phyloP scores from a whole-genome alignment of 2,113 vertebrate genomes.

The Salvelinus sp. region DNA sequence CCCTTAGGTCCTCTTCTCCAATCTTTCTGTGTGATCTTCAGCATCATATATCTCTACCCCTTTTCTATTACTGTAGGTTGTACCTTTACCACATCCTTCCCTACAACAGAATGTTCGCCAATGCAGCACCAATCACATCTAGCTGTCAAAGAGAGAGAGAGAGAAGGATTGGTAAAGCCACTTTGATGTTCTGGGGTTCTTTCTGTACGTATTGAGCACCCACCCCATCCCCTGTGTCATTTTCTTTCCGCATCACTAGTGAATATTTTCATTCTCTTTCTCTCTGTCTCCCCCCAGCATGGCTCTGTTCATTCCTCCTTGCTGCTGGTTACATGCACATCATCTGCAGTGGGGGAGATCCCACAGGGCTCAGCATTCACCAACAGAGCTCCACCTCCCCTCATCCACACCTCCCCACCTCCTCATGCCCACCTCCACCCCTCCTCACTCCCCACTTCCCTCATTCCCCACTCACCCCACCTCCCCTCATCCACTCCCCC shows the following conservation, averaged over 20 bases:
- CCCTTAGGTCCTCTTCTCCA: not conserved
- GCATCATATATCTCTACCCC: not conserved
- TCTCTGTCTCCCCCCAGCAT: not conserved
- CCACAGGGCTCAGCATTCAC: conserved; percentile 54
- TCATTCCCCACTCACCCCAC: no score
- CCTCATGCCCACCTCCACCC: not conserved
- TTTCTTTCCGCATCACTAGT: not conserved
- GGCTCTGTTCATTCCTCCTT: conserved; percentile 14
- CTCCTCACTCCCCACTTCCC: no score
- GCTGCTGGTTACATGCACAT: conserved; percentile 12
- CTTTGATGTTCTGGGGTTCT: not conserved
- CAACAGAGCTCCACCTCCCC: conserved; percentile 52
- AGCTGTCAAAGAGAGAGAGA: not conserved
- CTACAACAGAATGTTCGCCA: not conserved
- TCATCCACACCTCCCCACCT: not conserved
- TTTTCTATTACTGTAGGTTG: not conserved
- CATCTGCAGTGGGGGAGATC: conserved; percentile 43
- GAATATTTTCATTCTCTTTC: not conserved
- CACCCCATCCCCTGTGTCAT: no score
- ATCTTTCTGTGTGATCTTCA: not conserved
- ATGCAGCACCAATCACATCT: not conserved
- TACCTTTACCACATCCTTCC: not conserved
- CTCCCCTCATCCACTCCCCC: no score
- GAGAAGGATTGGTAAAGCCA: no score
- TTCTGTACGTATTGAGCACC: not conserved